Evolutionary conservation across 2,888 invertebrate species (phyloP).

Genomic region (Nomada hirtipes): DNA sequence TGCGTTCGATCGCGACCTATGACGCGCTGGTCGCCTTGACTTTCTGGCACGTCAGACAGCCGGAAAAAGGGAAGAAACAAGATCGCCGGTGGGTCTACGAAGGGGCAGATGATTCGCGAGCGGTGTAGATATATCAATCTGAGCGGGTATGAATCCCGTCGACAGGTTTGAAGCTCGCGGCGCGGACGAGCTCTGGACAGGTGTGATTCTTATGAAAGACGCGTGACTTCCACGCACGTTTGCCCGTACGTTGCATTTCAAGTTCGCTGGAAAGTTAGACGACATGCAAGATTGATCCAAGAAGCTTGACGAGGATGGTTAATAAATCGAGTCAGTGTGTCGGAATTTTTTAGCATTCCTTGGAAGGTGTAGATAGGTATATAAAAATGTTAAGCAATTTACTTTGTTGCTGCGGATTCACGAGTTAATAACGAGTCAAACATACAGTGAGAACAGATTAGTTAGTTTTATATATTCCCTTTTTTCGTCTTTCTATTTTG

Average conservation of each 20-base stretch:
- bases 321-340: too few relatives aligned
- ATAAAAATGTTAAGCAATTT: too few relatives aligned
- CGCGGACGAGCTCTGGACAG: constrained; percentile 74
- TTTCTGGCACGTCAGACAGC: constrained; percentile 21
- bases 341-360: too few relatives aligned
- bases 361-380: too few relatives aligned
- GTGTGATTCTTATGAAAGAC: constrained; percentile 76
- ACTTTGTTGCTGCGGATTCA: too few relatives aligned
- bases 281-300: too few relatives aligned
- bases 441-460: too few relatives aligned
- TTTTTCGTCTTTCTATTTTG: too few relatives aligned
- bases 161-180: constrained; percentile 77
- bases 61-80: constrained; percentile 39
- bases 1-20: constrained; percentile 41
- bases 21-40: constrained; percentile 19
- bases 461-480: too few relatives aligned
- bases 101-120: constrained; percentile 57
- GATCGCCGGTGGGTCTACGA: constrained; percentile 37
- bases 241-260: constrained; percentile 1
- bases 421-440: too few relatives aligned
- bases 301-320: too few relatives aligned
- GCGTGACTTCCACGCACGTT: constrained; percentile 25
- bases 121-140: constrained; percentile 76
- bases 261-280: neutral
- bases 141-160: constrained; percentile 76